Conservation (phyloP, 2,797 vertebrate genomes). For the Neomorphus geoffroyi region DNA sequence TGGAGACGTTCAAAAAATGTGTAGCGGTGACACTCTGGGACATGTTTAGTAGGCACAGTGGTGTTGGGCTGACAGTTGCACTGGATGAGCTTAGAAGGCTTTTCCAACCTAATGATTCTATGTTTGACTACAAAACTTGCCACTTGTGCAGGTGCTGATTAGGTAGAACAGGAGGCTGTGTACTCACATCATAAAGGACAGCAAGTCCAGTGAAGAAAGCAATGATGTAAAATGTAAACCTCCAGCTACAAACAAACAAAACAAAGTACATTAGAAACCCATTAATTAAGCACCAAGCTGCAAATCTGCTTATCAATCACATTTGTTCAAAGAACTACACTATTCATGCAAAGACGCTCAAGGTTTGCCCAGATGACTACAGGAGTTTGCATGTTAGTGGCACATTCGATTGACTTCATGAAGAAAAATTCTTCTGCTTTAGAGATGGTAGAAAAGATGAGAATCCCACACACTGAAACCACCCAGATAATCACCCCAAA, state of each 20-base stretch:
- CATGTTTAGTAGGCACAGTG: too few relatives aligned
- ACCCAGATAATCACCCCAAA: neutral
- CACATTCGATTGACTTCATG: neutral
- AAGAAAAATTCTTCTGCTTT: neutral
- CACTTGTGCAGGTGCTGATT: neutral
- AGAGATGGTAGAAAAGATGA: neutral
- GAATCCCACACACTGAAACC: neutral
- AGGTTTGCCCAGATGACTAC: neutral
- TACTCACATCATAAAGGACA: conserved; percentile 88
- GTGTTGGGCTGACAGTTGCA: too few relatives aligned
- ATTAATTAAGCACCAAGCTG: neutral
- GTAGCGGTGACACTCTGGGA: too few relatives aligned
- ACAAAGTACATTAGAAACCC: neutral
- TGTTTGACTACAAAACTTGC: neutral
- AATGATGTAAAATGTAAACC: conserved; percentile 85
- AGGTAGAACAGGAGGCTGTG: neutral
- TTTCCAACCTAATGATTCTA: too few relatives aligned
- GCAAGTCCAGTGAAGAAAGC: conserved; percentile 82
- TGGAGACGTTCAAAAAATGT: too few relatives aligned
- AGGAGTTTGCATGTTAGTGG: neutral
- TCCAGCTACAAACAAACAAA: conserved; percentile 84
- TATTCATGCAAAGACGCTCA: neutral
- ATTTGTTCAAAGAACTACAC: neutral
- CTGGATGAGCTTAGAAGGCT: too few relatives aligned
- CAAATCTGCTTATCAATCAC: neutral